Evolutionary conservation across 2,797 vertebrate genomes (phyloP).

Genomic region (Xiphorhynchus erythropygius): DNA sequence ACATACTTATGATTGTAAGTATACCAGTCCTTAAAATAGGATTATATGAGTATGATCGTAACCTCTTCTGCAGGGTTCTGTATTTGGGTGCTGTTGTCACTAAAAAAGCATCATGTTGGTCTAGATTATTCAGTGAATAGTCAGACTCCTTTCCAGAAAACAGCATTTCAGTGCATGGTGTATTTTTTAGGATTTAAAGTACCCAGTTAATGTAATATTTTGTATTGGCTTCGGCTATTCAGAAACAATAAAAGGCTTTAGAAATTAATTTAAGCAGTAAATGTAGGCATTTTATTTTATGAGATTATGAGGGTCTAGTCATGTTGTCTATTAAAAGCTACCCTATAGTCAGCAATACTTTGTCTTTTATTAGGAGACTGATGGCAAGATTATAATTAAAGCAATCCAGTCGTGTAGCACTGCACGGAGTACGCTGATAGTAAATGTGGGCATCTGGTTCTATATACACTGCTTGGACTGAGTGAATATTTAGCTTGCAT

Average conservation of each 20-base stretch:
- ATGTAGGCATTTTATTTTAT: constrained; percentile 59
- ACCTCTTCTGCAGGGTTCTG: neutral
- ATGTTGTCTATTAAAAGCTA: constrained; percentile 65
- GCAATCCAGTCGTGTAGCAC: constrained; percentile 31
- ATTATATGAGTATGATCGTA: neutral
- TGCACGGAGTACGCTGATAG: constrained; percentile 38
- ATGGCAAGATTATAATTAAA: constrained; percentile 70
- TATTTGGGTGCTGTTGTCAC: neutral
- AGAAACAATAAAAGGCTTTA: constrained; percentile 35
- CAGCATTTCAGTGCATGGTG: neutral
- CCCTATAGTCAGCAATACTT: constrained; percentile 44
- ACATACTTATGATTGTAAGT: neutral
- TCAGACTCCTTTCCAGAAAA: neutral
- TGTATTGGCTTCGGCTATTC: constrained; percentile 31
- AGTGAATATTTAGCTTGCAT: neutral
- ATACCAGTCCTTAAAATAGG: neutral
- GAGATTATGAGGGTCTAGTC: constrained; percentile 49
- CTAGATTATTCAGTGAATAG: neutral
- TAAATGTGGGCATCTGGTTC: neutral
- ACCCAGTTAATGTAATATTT: constrained; percentile 36
- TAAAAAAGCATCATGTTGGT: neutral
- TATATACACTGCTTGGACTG: neutral
- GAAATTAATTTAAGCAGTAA: constrained; percentile 61
- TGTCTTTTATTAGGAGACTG: constrained; percentile 62
- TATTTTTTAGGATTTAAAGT: neutral